Evolutionary conservation across 2,113 vertebrate genomes (phyloP), one percentile per base, ranked within the genome.

Genomic region (Plecotus auritus): DNA sequence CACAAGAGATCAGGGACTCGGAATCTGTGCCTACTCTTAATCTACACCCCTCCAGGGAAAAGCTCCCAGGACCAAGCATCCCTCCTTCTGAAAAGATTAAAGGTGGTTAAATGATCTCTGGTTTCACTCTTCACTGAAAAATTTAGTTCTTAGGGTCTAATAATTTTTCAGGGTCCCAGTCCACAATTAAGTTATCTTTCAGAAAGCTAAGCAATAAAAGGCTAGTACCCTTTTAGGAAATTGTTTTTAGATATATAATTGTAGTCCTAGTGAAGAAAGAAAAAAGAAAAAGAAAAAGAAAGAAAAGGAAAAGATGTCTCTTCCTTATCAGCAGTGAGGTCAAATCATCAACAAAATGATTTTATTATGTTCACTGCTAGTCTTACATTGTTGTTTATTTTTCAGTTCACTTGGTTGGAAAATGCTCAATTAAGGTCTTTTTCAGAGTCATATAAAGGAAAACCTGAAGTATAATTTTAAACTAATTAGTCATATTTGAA

Each of bases 401-500:
- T 73, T 90, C 22, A 86, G 88, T 81, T 96, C 85, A 83, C 22
- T 76, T 92, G 35, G 56, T 73, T 82, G 66, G 35, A 85, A 97
- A 88, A 93, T 95, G 69, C 6, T 92, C 82, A 83, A 72, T 92
- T 93, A 72, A 94, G 78, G 69, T 93, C 85, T 93, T 94, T 94
- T 90, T 78, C 92, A 76, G 77, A 93, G 45, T 93, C 93, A 89
- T 56, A 89, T 96, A 94, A 84, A 95, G 82, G 61, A 88, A 95
- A 96, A 74, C 13, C 54, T 95, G 90, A 95, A 95, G 66, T 26
- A 95, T 42, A 95, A 90, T 86, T 37, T 88, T 95, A 92, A 94
- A 78, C 64, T 94, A 95, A 96, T 96, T 92, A 96, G 97, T 97
- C 70, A 94, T 69, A 96, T 94, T 97, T 86, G 72, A 96, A 94